Percentiles rank a stretch among this genome's conserved stretches.
phyloP scores from a whole-genome alignment of 2,888 invertebrate species.

The Onchidella celtica region DNA sequence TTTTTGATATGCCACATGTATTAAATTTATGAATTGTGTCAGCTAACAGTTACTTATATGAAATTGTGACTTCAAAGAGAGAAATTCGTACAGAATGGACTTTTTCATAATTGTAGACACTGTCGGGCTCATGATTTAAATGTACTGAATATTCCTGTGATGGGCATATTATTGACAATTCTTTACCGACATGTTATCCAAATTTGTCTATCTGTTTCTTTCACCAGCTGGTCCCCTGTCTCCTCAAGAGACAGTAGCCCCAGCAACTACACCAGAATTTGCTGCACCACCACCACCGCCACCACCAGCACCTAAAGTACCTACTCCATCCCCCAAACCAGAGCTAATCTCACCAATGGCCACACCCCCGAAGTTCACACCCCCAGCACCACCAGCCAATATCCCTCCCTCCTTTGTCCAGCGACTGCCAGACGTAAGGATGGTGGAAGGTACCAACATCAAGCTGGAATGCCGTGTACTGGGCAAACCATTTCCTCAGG shows the following conservation, averaged over 20 bases:
- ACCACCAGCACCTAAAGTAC: slow-evolving; percentile 26
- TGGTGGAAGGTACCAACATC: slow-evolving; percentile 79
- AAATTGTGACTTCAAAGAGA: too few species aligned
- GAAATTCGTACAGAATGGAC: too few species aligned
- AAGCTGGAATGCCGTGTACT: slow-evolving; percentile 76
- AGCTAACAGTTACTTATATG: too few species aligned
- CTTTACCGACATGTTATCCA: too few species aligned
- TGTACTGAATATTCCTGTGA: too few species aligned
- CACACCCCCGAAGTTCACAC: slow-evolving; percentile 34
- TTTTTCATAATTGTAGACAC: too few species aligned
- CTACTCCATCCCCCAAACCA: slow-evolving; percentile 23
- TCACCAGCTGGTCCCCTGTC: slow-evolving; percentile 35
- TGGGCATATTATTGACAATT: too few species aligned
- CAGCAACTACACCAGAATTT: background rate
- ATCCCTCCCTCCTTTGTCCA: slow-evolving; percentile 71
- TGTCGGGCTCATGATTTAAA: too few species aligned
- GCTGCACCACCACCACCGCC: background rate
- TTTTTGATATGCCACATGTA: too few species aligned
- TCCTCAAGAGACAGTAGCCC: slow-evolving; percentile 18
- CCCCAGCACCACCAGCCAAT: slow-evolving; percentile 61
- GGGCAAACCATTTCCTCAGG: slow-evolving; percentile 78
- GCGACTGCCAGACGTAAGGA: slow-evolving; percentile 71
- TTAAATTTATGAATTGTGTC: too few species aligned
- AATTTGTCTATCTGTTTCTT: too few species aligned
- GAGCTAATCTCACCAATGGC: slow-evolving; percentile 6